Percentiles rank a stretch among this genome's conserved stretches.
Conservation (phyloP, 2,888 invertebrate genomes). For the Leptinotarsa rubiginosa region DNA sequence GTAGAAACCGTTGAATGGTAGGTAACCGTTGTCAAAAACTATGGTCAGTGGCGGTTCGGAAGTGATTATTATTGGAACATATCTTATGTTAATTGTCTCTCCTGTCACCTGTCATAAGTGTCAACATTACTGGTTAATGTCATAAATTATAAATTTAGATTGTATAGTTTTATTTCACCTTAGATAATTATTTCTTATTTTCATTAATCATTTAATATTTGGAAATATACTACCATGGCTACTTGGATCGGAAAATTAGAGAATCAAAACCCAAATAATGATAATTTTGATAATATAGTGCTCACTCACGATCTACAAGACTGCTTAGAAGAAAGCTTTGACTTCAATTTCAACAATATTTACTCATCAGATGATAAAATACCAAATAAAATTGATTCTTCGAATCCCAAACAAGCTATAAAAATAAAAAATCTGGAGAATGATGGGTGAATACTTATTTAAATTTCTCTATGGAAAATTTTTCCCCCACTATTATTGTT, state of each 20-base stretch:
- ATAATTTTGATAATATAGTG: conserved; percentile 62
- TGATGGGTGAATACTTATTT: conserved; percentile 27
- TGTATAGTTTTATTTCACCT: background rate
- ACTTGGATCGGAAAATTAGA: conserved; percentile 53
- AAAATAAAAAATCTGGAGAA: conserved; percentile 40
- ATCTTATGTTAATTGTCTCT: too few species aligned
- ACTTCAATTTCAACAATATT: conserved; percentile 67
- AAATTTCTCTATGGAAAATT: background rate
- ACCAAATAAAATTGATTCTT: conserved; percentile 27
- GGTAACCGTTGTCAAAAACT: too few species aligned
- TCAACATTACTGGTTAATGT: too few species aligned
- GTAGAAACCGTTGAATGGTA: too few species aligned
- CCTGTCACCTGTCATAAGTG: too few species aligned
- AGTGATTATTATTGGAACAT: too few species aligned
- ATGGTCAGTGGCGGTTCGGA: too few species aligned
- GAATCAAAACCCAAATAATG: conserved; percentile 46
- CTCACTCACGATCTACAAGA: conserved; percentile 70
- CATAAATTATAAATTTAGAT: background rate
- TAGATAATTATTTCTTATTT: background rate
- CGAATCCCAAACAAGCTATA: conserved; percentile 29
- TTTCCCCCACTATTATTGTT: background rate
- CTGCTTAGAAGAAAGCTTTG: conserved; percentile 66
- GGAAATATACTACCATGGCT: conserved; percentile 46
- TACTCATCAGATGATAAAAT: conserved; percentile 34
- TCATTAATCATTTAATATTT: background rate